Base-by-base conservation (phyloP, 1,140 invertebrate species). In the Cardiocondyla obscurior region DNA sequence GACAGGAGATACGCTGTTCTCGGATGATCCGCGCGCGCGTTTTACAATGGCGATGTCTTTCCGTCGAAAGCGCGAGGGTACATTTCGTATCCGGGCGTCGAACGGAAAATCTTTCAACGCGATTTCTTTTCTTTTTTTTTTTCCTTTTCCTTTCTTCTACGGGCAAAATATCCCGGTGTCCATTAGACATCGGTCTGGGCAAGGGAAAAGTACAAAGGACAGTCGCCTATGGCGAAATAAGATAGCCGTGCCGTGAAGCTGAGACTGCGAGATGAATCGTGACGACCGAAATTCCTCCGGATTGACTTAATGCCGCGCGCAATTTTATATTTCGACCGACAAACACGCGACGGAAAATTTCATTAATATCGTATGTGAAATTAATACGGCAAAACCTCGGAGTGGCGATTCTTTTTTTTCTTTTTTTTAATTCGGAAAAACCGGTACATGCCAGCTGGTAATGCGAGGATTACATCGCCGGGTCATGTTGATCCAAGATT, bases 401-500 rank as follows among this genome's bases (percentile, higher is more conserved):
- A 53, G 36, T 67, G 60, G 65, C 60, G 36, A 69, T n/a, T 67
- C n/a, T 69, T 79, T 36, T n/a, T n/a, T n/a, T n/a, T n/a, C n/a
- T n/a, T n/a, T n/a, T n/a, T n/a, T 53, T 55, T 67, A 67, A 76
- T 55, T 36, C 25, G n/a, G 2, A 33, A 69, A 8, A 42, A 62
- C 25, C n/a, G 12, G n/a, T 22, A 51, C 28, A 30, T 19, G 53
- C 49, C 60, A 16, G 33, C 33, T 28, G 22, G 46, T 79, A 64
- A 64, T 36, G 19, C 74, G 62, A 79, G 74, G 62, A 79, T 79
- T 79, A 79, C 46, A 67, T 65, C 22, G 25, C 16, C 46, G 62
- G 74, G 46, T 79, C 69, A 69, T 67, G 65, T 69, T 36, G 46
- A 69, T 8, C 22, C 42, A 30, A 79, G 49, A 67, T 76, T 76